Evolutionary conservation across 2,888 invertebrate species (phyloP).

Genomic region (Apodemia mormo): DNA sequence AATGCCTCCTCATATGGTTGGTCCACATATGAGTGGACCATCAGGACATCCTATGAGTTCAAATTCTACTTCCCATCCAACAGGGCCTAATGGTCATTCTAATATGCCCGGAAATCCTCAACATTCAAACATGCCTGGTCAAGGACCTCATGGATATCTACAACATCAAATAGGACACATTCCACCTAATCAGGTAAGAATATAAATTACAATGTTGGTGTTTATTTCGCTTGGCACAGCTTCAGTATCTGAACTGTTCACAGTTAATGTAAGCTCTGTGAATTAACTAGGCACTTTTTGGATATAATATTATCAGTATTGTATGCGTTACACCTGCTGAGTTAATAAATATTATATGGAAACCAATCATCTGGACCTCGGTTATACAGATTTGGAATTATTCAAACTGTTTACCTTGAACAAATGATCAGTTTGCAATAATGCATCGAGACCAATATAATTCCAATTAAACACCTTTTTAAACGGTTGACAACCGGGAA

Average conservation of each 20-base stretch:
- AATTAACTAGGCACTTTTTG: too few species aligned
- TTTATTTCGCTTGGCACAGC: background rate
- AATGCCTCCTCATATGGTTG: slow-evolving; percentile 74
- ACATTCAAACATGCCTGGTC: slow-evolving; percentile 77
- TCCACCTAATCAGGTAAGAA: slow-evolving; percentile 75
- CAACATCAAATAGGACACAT: slow-evolving; percentile 82
- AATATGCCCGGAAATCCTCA: slow-evolving; percentile 69
- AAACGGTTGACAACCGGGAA: too few species aligned
- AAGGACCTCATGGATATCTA: slow-evolving; percentile 84
- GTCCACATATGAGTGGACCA: slow-evolving; percentile 67
- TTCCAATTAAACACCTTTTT: too few species aligned
- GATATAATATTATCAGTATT: too few species aligned
- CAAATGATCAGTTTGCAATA: too few species aligned
- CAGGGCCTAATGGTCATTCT: slow-evolving; percentile 79
- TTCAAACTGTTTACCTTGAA: too few species aligned
- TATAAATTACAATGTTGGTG: background rate
- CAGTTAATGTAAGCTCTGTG: too few species aligned
- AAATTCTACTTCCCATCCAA: slow-evolving; percentile 53
- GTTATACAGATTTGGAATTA: too few species aligned
- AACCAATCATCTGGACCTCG: too few species aligned
- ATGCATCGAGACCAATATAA: too few species aligned
- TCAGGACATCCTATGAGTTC: slow-evolving; percentile 66
- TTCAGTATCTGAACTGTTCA: background rate
- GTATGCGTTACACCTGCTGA: too few species aligned
- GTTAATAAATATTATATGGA: too few species aligned